Evolutionary conservation across 2,113 vertebrate genomes (phyloP).

Genomic region (Ceyx margarethae): DNA sequence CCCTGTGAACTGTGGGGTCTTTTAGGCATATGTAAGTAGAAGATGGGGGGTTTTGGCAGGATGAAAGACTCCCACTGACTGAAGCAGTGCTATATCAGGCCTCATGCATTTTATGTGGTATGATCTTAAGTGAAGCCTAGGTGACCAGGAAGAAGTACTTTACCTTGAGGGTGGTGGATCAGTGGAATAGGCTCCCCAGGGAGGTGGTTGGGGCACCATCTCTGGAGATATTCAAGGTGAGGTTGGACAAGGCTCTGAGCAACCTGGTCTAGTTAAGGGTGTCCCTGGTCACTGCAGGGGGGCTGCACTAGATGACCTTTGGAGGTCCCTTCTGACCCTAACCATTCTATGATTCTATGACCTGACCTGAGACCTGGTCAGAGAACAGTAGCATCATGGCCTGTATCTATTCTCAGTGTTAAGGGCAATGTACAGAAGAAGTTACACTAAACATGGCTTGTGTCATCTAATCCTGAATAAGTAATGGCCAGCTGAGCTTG

Average conservation of each 20-base stretch:
- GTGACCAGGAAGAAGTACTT: too few relatives aligned
- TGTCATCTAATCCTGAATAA: neutral
- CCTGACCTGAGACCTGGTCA: too few relatives aligned
- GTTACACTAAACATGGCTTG: accelerated
- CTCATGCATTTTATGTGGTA: accelerated
- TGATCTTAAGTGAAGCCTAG: neutral
- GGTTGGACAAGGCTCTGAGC: too few relatives aligned
- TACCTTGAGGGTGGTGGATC: too few relatives aligned
- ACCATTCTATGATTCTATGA: too few relatives aligned
- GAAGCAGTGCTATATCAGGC: neutral
- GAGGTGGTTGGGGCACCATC: too few relatives aligned
- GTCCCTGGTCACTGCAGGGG: too few relatives aligned
- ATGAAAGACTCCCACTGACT: neutral
- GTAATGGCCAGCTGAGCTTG: neutral
- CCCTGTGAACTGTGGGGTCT: neutral
- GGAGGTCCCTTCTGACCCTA: too few relatives aligned
- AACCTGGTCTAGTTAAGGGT: too few relatives aligned
- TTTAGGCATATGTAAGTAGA: accelerated
- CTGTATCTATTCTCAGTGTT: neutral
- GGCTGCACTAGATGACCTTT: too few relatives aligned
- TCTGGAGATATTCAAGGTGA: too few relatives aligned
- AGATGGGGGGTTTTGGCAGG: neutral
- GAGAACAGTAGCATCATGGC: neutral
- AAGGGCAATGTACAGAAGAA: neutral
- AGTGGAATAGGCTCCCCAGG: too few relatives aligned